phyloP scores from a whole-genome alignment of 2,797 vertebrate genomes.

The Melanotaenia pygmaea region DNA sequence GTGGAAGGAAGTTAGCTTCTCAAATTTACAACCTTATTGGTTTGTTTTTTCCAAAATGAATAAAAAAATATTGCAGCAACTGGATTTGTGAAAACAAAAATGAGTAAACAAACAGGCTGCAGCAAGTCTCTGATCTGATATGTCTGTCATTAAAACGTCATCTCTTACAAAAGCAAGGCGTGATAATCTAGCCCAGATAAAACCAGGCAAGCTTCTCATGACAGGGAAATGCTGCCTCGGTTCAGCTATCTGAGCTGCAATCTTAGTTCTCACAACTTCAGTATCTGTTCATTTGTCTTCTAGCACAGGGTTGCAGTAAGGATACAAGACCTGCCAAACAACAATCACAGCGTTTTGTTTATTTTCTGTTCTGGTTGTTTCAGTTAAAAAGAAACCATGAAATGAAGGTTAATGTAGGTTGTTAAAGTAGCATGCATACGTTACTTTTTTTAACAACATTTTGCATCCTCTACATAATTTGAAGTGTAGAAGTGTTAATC shows the following conservation, averaged over 20 bases:
- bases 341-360: neutral
- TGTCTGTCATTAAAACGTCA: fast-evolving
- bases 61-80: neutral
- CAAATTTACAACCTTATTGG: fast-evolving
- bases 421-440: neutral
- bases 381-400: fast-evolving
- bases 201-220: fast-evolving
- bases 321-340: too few species aligned
- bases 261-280: neutral
- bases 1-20: neutral
- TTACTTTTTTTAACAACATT: neutral
- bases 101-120: neutral
- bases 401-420: conserved; percentile 16
- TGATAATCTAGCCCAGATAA: neutral
- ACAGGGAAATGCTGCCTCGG: neutral
- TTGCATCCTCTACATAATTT: neutral
- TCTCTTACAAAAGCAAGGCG: neutral
- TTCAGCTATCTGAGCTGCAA: neutral
- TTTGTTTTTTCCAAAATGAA: neutral
- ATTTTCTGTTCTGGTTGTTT: neutral
- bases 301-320: neutral
- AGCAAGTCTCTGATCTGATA: neutral
- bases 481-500: fast-evolving
- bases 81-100: neutral
- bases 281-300: fast-evolving